These are phyloP conservation scores for Rhodeus uyekii DNA, from an alignment of 2,797 vertebrate species.

Conservation along the genomic window DNA sequence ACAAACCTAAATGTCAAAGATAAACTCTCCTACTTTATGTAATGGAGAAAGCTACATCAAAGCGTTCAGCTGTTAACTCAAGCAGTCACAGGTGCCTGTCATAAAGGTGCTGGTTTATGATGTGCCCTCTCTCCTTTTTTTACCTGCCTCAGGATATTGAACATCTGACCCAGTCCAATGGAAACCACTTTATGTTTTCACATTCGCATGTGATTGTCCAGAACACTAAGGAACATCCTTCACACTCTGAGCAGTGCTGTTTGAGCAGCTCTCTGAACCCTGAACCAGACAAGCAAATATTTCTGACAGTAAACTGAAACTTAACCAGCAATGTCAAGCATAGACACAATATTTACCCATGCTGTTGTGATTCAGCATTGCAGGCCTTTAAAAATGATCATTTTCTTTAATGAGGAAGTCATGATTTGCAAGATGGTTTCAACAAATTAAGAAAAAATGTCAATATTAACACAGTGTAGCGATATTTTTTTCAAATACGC, in stretches of 20 bases:
- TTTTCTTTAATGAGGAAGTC: neutral
- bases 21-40: conserved; percentile 1
- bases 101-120: conserved; percentile 26
- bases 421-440: neutral
- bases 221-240: conserved; percentile 18
- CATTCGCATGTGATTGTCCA: conserved; percentile 37
- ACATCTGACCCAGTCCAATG: conserved; percentile 2
- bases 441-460: neutral
- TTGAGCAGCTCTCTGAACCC: conserved; percentile 26
- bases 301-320: conserved; percentile 57
- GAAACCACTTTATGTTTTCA: conserved; percentile 46
- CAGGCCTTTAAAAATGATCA: neutral
- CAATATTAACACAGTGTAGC: neutral
- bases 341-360: conserved; percentile 31
- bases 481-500: neutral
- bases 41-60: neutral
- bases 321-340: conserved; percentile 36
- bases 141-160: conserved; percentile 3
- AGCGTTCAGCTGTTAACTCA: neutral
- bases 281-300: conserved; percentile 54
- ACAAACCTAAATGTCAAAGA: conserved; percentile 22
- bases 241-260: neutral
- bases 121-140: neutral
- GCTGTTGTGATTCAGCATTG: neutral
- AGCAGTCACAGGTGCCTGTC: neutral